Conservation (phyloP, 92 coral and sea anemone species). For the Palythoa grandis region DNA sequence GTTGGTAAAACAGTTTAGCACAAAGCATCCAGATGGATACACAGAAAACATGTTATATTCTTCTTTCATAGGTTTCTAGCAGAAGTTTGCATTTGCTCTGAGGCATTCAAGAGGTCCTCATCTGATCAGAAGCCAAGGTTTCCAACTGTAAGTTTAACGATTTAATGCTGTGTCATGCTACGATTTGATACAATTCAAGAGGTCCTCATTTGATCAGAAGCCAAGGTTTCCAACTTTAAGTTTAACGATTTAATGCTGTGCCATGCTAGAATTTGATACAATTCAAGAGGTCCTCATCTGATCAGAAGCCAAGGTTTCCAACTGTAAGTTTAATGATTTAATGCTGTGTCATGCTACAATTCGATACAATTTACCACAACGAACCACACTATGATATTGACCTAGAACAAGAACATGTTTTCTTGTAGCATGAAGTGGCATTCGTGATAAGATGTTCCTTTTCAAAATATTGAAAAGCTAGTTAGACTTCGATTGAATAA, state of each 20-base stretch:
- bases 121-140: slow-evolving; percentile 72
- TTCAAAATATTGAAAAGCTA: too few species aligned
- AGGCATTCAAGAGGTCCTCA: slow-evolving; percentile 64
- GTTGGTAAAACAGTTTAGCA: not conserved
- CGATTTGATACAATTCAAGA: not conserved
- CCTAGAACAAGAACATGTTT: too few species aligned
- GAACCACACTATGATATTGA: too few species aligned
- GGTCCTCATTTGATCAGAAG: slow-evolving; percentile 68
- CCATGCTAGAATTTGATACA: not conserved
- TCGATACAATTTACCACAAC: not conserved
- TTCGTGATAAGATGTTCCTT: too few species aligned
- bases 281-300: slow-evolving; percentile 17
- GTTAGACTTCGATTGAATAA: too few species aligned
- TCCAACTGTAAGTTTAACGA: slow-evolving; percentile 75
- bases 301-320: slow-evolving; percentile 83
- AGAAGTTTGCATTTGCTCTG: slow-evolving; percentile 90
- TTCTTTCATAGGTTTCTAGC: slow-evolving; percentile 77
- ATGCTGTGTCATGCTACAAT: not conserved
- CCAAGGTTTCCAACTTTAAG: slow-evolving; percentile 89
- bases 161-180: not conserved
- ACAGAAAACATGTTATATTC: not conserved
- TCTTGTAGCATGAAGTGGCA: too few species aligned
- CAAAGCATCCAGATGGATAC: not conserved
- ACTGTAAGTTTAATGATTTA: slow-evolving; percentile 60
- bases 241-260: not conserved